Percentiles rank a stretch among this genome's conserved stretches.
phyloP scores from a whole-genome alignment of 2,888 invertebrate species.

The Ochropleura leucogaster region DNA sequence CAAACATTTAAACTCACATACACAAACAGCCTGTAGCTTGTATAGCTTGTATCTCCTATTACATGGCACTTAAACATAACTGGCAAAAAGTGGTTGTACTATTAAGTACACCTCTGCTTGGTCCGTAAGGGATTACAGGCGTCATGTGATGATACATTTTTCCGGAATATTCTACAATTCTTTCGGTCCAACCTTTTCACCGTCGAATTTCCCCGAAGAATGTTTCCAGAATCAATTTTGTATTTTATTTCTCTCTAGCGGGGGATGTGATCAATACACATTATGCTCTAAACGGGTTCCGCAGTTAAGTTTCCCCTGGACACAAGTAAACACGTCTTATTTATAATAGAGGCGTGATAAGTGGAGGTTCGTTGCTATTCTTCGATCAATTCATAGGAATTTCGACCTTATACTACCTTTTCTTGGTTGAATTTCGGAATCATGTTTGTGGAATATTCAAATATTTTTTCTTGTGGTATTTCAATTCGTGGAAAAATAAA shows the following conservation, averaged over 20 bases:
- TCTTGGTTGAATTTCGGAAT: background rate
- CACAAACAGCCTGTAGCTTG: too few relatives aligned
- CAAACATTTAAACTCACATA: too few relatives aligned
- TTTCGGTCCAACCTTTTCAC: conserved; percentile 18
- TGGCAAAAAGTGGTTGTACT: too few relatives aligned
- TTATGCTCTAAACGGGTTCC: conserved; percentile 59
- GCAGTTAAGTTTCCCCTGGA: conserved; percentile 58
- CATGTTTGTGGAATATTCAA: background rate
- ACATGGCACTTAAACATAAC: too few relatives aligned
- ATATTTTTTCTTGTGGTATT: background rate
- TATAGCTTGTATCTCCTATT: too few relatives aligned
- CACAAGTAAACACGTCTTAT: conserved; percentile 65
- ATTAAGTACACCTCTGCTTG: too few relatives aligned
- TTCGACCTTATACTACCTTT: background rate
- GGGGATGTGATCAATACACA: conserved; percentile 63
- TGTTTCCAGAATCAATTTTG: conserved; percentile 60
- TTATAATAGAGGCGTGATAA: conserved; percentile 65
- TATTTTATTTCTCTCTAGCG: conserved; percentile 64
- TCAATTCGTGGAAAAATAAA: background rate
- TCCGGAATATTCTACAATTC: conserved; percentile 22
- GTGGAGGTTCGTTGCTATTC: conserved; percentile 63
- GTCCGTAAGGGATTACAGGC: background rate
- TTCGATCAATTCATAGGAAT: conserved; percentile 63
- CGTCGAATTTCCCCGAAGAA: conserved; percentile 48
- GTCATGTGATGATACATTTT: background rate